Base-by-base conservation (phyloP, 2,113 vertebrate genomes). In the Pteropus alecto region DNA sequence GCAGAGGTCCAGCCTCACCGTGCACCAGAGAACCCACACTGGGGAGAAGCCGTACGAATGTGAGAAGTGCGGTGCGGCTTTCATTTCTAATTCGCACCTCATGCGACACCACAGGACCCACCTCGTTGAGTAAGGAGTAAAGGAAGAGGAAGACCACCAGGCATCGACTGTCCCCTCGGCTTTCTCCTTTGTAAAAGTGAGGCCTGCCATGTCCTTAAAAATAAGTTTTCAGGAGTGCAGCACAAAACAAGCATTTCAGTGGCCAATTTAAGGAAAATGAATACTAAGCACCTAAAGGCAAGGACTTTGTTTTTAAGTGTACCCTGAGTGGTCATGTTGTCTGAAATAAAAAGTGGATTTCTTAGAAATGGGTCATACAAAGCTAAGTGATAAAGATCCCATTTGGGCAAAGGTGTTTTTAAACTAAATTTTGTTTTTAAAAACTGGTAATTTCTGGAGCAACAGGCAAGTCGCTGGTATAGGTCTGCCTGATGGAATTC, bases 31-130 rank as follows among this genome's bases (percentile, higher is more conserved):
- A 51, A 98, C 97, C 60, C 98, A 98, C 89, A 98, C 98, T 0
- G 98, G 98, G 43, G 98, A 98, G 83, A 98, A 98, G 65, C 98
- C 98, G 33, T 98, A 98, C 0, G 97, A 96, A 3, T 98, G 98
- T 18, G 96, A 76, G 8, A 97, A 94, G 70, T 98, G 98, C 0
- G 97, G 98, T 0, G 96, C 98, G 0, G 97, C 98, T 33, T 98
- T 98, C 85, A 98, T 97, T 51, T 98, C 98, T 12, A 98, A 98
- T 81, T 98, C 98, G 0, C 97, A 98, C 94, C 98, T 98, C 46
- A 97, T 97, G 90, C 88, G 97, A 0, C 98, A 98, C 48, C 98
- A 98, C 43, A 95, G 98, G 71, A 98, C 98, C 93, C 98, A 98
- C 71, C 96, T 98, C 9, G 93, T 87, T 0, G 91, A 97, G 48